Evolutionary conservation across 2,113 vertebrate genomes (phyloP).

Genomic region (Oreochromis aureus): DNA sequence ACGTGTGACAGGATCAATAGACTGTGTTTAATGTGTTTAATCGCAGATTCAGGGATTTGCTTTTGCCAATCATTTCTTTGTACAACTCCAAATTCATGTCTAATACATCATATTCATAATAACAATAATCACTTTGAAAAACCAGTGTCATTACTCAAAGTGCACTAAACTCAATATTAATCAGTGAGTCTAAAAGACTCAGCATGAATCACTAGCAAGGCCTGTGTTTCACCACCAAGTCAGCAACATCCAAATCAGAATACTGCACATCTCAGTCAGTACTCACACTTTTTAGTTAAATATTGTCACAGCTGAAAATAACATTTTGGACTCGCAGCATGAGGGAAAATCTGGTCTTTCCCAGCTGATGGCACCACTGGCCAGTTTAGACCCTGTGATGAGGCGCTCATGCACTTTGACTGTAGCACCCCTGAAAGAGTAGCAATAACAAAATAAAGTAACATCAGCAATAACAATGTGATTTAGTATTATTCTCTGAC

Average conservation of each 20-base stretch:
- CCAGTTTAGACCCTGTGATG: background rate
- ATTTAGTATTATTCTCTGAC: background rate
- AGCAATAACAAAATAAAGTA: background rate
- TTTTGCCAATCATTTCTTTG: background rate
- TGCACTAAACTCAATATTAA: background rate
- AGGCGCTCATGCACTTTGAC: fast-evolving
- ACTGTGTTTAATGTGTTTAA: background rate
- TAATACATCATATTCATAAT: background rate
- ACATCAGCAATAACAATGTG: background rate
- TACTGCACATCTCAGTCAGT: background rate
- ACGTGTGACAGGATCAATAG: background rate
- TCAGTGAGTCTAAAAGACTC: background rate
- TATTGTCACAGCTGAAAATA: background rate
- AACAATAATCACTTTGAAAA: background rate
- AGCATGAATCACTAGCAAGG: background rate
- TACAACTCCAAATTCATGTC: background rate
- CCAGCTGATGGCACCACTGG: background rate
- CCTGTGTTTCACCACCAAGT: background rate
- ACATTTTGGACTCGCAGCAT: background rate
- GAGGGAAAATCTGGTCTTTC: background rate
- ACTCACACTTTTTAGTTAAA: background rate
- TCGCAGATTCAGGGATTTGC: background rate
- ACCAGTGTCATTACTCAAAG: background rate
- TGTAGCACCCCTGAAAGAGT: background rate
- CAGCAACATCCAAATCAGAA: background rate